Evolutionary conservation across 2,888 invertebrate species (phyloP).

Genomic region (Mythimna pallens): DNA sequence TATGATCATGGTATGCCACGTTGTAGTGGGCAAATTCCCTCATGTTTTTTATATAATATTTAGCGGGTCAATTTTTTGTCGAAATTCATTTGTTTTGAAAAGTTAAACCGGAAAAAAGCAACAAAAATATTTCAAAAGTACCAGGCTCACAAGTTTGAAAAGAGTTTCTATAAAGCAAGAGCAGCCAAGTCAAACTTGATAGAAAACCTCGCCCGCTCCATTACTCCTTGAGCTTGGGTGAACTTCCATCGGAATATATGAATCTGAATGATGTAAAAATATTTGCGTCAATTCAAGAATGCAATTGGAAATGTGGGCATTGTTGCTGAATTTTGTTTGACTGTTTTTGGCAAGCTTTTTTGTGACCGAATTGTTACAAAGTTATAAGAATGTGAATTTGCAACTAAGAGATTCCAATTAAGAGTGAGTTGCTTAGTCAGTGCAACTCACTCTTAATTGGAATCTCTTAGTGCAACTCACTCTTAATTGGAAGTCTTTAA

Average conservation of each 20-base stretch:
- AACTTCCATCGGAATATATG: conserved; percentile 34
- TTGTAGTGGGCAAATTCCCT: too few relatives aligned
- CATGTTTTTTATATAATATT: background rate
- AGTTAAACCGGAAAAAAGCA: background rate
- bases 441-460: too few relatives aligned
- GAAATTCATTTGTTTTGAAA: background rate
- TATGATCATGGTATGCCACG: too few relatives aligned
- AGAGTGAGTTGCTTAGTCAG: too few relatives aligned
- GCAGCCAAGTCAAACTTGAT: conserved; percentile 19
- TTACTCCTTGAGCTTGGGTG: conserved; percentile 34
- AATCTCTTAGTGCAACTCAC: too few relatives aligned
- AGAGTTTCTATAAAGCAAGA: conserved; percentile 4
- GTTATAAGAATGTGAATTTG: background rate
- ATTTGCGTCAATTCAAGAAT: conserved; percentile 23
- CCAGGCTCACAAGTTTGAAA: conserved; percentile 22
- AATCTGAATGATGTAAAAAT: conserved; percentile 40
- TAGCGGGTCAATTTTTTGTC: background rate
- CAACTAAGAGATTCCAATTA: background rate
- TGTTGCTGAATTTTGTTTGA: conserved; percentile 21
- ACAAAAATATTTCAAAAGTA: background rate
- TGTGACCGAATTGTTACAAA: too few relatives aligned
- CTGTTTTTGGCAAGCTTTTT: background rate
- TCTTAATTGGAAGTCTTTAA: too few relatives aligned
- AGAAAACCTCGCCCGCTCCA: conserved; percentile 28
- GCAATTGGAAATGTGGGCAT: conserved; percentile 19